Evolutionary conservation across 2,113 vertebrate genomes (phyloP).

Genomic region (Rhinolophus sinicus): DNA sequence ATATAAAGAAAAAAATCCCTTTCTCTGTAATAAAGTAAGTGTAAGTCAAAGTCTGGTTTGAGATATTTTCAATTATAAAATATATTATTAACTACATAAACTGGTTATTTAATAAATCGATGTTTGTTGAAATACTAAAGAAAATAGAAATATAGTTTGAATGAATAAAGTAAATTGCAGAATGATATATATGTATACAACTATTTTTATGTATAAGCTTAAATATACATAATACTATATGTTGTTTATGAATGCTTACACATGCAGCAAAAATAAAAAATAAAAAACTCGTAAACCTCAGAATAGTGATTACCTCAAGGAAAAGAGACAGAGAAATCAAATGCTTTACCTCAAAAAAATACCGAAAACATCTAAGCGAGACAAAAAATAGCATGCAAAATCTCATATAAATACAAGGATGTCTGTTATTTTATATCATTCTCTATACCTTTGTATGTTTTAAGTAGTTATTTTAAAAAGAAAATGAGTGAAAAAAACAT

Average conservation of each 20-base stretch:
- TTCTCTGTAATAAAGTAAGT: conserved; percentile 16
- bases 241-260: background rate
- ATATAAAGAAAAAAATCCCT: background rate
- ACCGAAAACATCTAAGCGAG: background rate
- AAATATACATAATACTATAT: background rate
- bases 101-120: background rate
- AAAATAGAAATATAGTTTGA: background rate
- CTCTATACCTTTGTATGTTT: background rate
- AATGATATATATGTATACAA: background rate
- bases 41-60: background rate
- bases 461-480: background rate
- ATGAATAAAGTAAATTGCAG: background rate
- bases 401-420: background rate
- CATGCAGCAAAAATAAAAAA: background rate
- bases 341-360: background rate
- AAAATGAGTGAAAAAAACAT: background rate
- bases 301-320: background rate
- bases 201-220: background rate
- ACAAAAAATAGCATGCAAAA: conserved; percentile 9
- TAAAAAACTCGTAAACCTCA: background rate
- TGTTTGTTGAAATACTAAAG: background rate
- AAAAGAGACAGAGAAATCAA: conserved; percentile 13
- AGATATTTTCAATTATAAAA: background rate
- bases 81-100: background rate
- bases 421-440: background rate